These are phyloP conservation scores for Anser cygnoides DNA, from an alignment of 2,113 vertebrate species.

Conservation along the genomic window DNA sequence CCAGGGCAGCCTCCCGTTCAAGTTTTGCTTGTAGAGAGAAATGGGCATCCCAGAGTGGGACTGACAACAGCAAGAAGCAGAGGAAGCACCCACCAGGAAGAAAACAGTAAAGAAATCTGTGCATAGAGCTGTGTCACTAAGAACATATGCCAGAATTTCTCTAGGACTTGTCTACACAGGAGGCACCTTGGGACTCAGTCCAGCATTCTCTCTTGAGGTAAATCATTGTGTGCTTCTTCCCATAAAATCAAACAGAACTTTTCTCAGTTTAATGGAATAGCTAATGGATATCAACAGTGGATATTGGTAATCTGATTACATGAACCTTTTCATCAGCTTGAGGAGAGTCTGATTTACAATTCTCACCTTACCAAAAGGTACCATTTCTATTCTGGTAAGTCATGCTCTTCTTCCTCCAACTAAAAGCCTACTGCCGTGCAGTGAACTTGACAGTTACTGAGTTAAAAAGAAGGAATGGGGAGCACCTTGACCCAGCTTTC, in stretches of 20 bases:
- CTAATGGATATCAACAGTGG: not conserved
- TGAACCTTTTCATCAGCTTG: fast-evolving
- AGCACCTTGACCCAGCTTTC: not conserved
- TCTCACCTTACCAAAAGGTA: not conserved
- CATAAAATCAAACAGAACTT: not conserved
- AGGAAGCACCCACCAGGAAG: not conserved
- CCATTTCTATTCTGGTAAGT: not conserved
- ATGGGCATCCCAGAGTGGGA: not conserved
- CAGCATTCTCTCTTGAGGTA: not conserved
- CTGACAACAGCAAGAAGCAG: not conserved
- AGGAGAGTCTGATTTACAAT: not conserved
- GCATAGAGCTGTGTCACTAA: not conserved
- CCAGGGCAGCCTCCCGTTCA: not conserved
- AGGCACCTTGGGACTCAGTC: not conserved
- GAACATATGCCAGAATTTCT: not conserved
- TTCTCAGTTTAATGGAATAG: not conserved
- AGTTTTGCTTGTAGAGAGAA: fast-evolving
- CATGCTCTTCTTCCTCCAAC: not conserved
- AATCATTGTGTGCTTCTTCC: not conserved
- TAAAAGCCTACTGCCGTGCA: not conserved
- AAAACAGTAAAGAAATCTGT: not conserved
- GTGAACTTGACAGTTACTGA: not conserved
- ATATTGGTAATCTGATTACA: not conserved
- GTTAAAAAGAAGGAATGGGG: not conserved
- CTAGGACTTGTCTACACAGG: not conserved